Base-by-base conservation (phyloP, 2,113 vertebrate genomes). In the Phaetusa simplex region DNA sequence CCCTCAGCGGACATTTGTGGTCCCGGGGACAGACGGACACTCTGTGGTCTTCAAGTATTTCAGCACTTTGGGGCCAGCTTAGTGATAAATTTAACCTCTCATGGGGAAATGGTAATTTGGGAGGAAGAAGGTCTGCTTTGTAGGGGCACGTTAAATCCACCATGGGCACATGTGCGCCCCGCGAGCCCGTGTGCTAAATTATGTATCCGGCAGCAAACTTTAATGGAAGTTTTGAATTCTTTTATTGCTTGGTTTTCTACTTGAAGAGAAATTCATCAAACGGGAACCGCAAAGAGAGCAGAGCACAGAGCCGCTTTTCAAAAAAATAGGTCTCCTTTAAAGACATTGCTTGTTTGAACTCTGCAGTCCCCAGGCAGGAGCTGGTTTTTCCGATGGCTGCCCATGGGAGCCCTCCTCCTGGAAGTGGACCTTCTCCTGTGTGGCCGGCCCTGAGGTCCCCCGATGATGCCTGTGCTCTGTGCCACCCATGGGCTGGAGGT, bases 1-100 rank as follows among this genome's bases (percentile, higher is more conserved):
- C 77, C 6, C 1, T 11, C 36, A 16, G 45, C 0, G 0, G 11
- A 23, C 24, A 6, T 9, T 18, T 20, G 3, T 14, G 27, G 55
- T 9, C 29, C 22, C 11, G 16, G 40, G 64, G 62, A 16, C 52
- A 32, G 50, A 47, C 0, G 3, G 30, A 50, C 22, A 7, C 38
- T 34, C 49, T 12, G 5, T 3, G 1, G 9, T 26, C 34, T 34
- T 30, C 45, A 23, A 12, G 59, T 5, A 10, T 14, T 8, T 29
- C 79, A 55, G n/a, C 32, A 4, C 23, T 65, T 19, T 45, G 64
- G 40, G 52, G 19, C 3, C n/a, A 14, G n/a, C 34, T 32, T 43
- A 11, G 4, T 40, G 32, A 20, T 11, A 17, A 22, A 16, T 2
- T 38, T 19, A 43, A 20, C 29, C 36, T 61, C 29, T 21, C 11